Evolutionary conservation across 2,797 vertebrate genomes (phyloP).

Genomic region (Antrozous pallidus): DNA sequence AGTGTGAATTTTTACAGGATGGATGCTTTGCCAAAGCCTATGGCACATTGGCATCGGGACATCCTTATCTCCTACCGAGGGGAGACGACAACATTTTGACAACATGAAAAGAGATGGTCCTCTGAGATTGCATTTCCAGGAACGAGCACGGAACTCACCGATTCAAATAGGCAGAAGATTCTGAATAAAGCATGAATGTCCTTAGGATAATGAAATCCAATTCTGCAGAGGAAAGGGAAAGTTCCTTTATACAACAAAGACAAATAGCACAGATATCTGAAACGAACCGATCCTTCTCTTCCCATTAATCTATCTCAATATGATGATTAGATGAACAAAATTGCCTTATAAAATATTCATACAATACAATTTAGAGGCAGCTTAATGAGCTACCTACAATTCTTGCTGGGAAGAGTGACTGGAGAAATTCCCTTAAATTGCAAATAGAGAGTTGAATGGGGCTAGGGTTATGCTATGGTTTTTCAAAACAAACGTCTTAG

Average conservation of each 20-base stretch:
- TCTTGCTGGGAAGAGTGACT: constrained; percentile 50
- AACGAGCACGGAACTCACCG: not conserved
- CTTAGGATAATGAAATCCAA: constrained; percentile 37
- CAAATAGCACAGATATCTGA: constrained; percentile 21
- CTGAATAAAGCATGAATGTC: constrained; percentile 30
- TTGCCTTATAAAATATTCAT: constrained; percentile 70
- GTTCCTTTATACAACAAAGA: not conserved
- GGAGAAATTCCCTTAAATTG: constrained; percentile 63
- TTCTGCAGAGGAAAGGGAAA: not conserved
- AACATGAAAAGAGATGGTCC: not conserved
- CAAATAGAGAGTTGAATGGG: constrained; percentile 15
- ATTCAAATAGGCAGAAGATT: not conserved
- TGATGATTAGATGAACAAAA: constrained; percentile 63
- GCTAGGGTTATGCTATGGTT: not conserved
- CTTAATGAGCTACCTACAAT: constrained; percentile 57
- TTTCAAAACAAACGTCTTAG: constrained; percentile 18
- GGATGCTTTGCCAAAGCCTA: not conserved
- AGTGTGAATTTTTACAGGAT: not conserved
- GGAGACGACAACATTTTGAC: not conserved
- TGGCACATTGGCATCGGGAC: not conserved
- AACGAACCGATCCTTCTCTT: constrained; percentile 44
- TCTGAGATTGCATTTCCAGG: not conserved
- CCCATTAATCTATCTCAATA: constrained; percentile 63
- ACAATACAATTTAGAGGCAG: constrained; percentile 55
- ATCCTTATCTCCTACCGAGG: not conserved